Percentiles rank a stretch among this genome's conserved stretches.
These are phyloP conservation scores for Hoplostethus atlanticus DNA, from an alignment of 2,797 vertebrate species.

Conservation along the genomic window DNA sequence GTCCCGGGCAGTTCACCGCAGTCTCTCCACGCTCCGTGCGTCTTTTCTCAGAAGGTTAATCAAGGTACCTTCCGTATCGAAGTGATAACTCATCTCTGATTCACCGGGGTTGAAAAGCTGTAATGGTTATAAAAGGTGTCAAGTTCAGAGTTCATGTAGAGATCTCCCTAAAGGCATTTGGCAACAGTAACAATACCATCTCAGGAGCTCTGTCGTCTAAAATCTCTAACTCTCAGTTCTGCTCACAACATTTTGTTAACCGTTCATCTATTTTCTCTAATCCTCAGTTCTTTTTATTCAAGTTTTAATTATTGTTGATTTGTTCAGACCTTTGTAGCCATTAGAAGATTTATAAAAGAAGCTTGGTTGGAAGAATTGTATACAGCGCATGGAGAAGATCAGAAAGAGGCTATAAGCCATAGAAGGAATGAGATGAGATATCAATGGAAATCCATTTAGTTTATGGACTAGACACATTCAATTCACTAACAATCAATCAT, in stretches of 20 bases:
- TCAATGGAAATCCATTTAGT: conserved; percentile 69
- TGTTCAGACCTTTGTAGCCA: background rate
- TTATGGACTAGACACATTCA: conserved; percentile 62
- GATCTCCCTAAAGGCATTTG: conserved; percentile 62
- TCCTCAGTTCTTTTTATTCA: background rate
- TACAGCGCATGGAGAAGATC: too few relatives aligned
- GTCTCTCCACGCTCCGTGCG: conserved; percentile 21
- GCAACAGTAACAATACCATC: conserved; percentile 42
- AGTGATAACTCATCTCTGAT: conserved; percentile 69
- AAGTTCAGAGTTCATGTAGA: conserved; percentile 55
- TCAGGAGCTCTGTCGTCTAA: conserved; percentile 45
- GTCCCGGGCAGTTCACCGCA: conserved; percentile 55
- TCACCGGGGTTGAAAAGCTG: conserved; percentile 52
- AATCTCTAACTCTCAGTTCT: conserved; percentile 28
- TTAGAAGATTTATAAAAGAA: background rate
- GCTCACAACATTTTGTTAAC: conserved; percentile 1
- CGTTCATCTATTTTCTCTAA: conserved; percentile 6
- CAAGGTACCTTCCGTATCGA: conserved; percentile 47
- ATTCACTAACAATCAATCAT: conserved; percentile 59
- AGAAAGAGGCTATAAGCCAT: conserved; percentile 25
- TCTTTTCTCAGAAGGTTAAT: conserved; percentile 57
- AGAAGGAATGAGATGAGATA: conserved; percentile 53
- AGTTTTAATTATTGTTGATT: background rate
- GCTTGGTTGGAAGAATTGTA: too few relatives aligned
- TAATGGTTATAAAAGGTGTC: conserved; percentile 66